Base-by-base conservation (phyloP, 1,140 invertebrate genomes). In the Manduca sexta region DNA sequence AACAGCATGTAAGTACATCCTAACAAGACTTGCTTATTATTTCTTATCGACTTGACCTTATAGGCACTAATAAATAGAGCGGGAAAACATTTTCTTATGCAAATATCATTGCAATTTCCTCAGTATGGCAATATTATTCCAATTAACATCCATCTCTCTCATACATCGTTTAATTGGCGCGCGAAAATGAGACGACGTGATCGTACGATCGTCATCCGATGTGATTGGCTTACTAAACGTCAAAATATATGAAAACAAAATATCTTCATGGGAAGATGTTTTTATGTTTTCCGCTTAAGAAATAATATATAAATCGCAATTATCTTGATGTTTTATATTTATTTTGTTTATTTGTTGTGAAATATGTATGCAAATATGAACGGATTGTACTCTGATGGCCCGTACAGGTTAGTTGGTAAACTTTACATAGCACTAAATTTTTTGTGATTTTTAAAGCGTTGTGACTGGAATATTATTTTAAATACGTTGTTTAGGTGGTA, bases 201-300 rank as follows among this genome's bases (percentile, higher is more conserved):
- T 83, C 79, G 75, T 83, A 83, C 66, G 79, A 83, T 83, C 70
- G 68, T 74, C 74, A 69, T 53, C 39, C 54, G 52, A 67, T 59
- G 14, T 45, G 14, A 76, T 73, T 73, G 74, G 68, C 46, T 50
- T 56, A 35, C 33, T 18, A 52, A 64, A 78, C 66, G 78, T 80
- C 76, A 78, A 69, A 60, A 39, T 38, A 70, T 50, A 18, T 45
- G 64, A 82, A 76, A 82, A 80, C 76, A 79, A 72, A 74, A 69
- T 57, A 15, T 56, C 7, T 21, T 29, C 34, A 6, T n/a, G 6
- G 12, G 34, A n/a, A n/a, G 1, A 35, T 35, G 34, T 35, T 35
- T 31, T 35, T 35, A 12, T 35, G 34, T 13, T 35, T 38, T 26
- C 5, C 51, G 46, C 46, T 59, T 37, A 56, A 70, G 69, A 63